These are phyloP conservation scores for Tricholaema leucomelas DNA, from an alignment of 2,113 vertebrate species.

Conservation along the genomic window DNA sequence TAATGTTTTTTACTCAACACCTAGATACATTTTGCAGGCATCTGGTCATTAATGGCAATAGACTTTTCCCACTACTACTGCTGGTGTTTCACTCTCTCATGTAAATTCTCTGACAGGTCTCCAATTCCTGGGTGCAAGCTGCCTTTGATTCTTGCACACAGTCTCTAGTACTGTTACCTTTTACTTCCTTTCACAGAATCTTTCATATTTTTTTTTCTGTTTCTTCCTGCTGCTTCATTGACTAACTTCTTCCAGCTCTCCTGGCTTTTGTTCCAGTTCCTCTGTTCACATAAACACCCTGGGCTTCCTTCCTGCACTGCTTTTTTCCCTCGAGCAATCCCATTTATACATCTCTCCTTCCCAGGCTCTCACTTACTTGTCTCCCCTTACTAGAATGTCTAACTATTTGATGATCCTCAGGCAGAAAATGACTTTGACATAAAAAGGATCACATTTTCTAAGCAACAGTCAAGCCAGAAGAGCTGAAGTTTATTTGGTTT, in stretches of 20 bases:
- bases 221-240: not conserved
- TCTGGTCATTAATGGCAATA: not conserved
- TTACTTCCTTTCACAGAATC: not conserved
- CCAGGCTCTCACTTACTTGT: conserved; percentile 45
- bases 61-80: not conserved
- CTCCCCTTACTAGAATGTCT: not conserved
- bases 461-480: not conserved
- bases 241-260: not conserved
- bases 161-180: not conserved
- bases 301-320: conserved; percentile 48
- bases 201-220: not conserved
- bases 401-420: not conserved
- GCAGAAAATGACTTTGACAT: conserved; percentile 8
- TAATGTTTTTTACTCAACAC: not conserved
- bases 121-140: not conserved
- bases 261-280: conserved; percentile 34
- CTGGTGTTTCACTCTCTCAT: not conserved
- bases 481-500: not conserved
- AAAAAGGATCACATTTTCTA: conserved; percentile 5
- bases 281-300: conserved; percentile 53
- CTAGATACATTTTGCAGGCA: not conserved
- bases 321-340: not conserved
- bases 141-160: not conserved
- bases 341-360: conserved; percentile 20
- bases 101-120: not conserved